Conservation (phyloP, 2,113 vertebrate genomes). For the Eubucco bourcierii region DNA sequence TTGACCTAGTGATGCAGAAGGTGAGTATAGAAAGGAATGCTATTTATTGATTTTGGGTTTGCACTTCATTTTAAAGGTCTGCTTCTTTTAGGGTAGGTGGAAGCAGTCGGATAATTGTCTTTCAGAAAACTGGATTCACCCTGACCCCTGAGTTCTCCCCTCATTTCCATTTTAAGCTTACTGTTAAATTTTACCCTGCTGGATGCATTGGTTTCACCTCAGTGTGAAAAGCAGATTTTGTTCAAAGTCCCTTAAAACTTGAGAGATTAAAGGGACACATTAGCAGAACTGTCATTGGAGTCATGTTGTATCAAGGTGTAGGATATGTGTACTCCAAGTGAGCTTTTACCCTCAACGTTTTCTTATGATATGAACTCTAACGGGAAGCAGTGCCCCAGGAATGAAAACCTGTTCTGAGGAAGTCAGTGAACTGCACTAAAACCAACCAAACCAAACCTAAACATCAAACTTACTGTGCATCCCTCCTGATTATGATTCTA, state of each 20-base stretch:
- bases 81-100: neutral
- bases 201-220: neutral
- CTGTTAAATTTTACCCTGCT: neutral
- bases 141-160: neutral
- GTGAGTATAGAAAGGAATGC: slow-evolving; percentile 8
- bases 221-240: neutral
- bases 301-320: neutral
- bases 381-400: neutral
- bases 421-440: neutral
- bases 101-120: neutral
- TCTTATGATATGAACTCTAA: neutral
- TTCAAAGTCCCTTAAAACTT: neutral
- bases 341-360: neutral
- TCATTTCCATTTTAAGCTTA: neutral
- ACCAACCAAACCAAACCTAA: neutral
- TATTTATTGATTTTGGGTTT: neutral
- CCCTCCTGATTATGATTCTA: neutral
- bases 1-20: slow-evolving; percentile 70
- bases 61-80: neutral
- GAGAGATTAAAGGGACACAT: neutral
- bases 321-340: neutral
- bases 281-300: neutral
- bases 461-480: neutral
- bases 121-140: neutral
- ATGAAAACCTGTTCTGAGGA: neutral